A percentile compares a stretch with the other conserved stretches of the same genome.
These are phyloP conservation scores for Psephotus haematonotus DNA, from an alignment of 2,113 vertebrate species.

Conservation along the genomic window DNA sequence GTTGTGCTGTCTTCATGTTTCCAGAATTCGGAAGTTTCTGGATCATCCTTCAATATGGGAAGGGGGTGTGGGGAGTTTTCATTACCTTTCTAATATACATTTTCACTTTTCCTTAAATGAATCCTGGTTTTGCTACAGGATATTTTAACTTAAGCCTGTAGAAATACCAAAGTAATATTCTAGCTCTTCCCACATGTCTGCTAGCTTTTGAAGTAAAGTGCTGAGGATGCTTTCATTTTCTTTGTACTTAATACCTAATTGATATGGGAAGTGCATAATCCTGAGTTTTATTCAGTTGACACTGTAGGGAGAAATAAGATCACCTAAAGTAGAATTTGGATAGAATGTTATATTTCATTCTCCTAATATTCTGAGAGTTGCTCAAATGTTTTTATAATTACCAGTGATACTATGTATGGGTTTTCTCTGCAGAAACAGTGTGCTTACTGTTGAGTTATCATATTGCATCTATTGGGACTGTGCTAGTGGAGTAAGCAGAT, in stretches of 20 bases:
- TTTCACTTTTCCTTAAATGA: not conserved
- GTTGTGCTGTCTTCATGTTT: not conserved
- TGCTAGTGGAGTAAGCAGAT: conserved; percentile 12
- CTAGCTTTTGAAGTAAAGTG: not conserved
- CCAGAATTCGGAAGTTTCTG: not conserved
- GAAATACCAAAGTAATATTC: not conserved
- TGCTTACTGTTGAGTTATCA: no score
- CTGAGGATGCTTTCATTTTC: not conserved
- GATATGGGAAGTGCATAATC: not conserved
- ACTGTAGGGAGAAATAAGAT: not conserved
- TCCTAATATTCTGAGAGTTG: not conserved
- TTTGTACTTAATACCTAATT: not conserved
- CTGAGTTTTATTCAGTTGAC: not conserved
- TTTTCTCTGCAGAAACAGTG: not conserved
- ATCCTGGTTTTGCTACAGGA: not conserved
- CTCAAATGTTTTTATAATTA: not conserved
- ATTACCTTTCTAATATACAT: not conserved
- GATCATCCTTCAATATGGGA: not conserved
- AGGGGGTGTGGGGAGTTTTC: not conserved
- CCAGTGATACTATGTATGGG: not conserved
- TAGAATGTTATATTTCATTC: not conserved
- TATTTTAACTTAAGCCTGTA: not conserved
- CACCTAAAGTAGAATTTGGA: not conserved
- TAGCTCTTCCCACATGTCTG: not conserved
- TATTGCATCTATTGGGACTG: not conserved